Base-by-base conservation (phyloP, 2,113 vertebrate species). In the Elgaria multicarinata region DNA sequence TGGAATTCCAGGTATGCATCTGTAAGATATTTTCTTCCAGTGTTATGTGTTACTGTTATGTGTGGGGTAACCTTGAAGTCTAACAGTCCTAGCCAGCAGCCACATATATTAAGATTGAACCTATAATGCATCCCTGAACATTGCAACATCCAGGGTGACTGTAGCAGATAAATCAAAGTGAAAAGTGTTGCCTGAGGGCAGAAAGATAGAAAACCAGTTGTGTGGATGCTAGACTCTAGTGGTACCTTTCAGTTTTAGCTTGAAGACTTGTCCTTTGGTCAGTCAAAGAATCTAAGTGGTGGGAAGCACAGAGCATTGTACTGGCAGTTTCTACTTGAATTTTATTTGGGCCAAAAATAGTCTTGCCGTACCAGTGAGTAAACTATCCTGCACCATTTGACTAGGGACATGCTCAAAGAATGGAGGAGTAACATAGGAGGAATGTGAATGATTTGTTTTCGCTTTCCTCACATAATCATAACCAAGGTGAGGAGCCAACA, bases 1-100 rank as follows among this genome's bases (percentile, higher is more conserved):
- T 95, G 95, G 96, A 96, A 96, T 96, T 92, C 90, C 93, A 96
- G 93, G 95, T 95, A 96, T 96, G 95, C 95, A 95, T 95, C 95
- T 96, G 93, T 93, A 93, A 95, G 93, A 90, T 93, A 0, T 93
- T 95, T 95, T 91, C 81, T 95, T 95, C 87, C 85, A 87, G 1
- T 79, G n/a, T 22, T 50, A 88, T 50, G 1, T 77, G 14, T 79
- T 89, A 76, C 91, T 94, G 88, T 82, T 92, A 77, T 91, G 66
- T 74, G 72, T 67, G 55, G 71, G 42, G 69, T 84, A 84, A 83
- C 24, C 76, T 14, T 66, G 72, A 36, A 84, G 14, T 28, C 9
- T 44, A 78, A 42, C 62, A 26, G 26, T 22, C n/a, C 64, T 55
- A 53, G 6, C 74, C 72, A 89, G 46, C 16, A 33, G 44, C 44